Percentiles rank a stretch among this genome's conserved stretches.
These are phyloP conservation scores for Boleophthalmus pectinirostris DNA, from an alignment of 2,113 vertebrate genomes.

Conservation along the genomic window DNA sequence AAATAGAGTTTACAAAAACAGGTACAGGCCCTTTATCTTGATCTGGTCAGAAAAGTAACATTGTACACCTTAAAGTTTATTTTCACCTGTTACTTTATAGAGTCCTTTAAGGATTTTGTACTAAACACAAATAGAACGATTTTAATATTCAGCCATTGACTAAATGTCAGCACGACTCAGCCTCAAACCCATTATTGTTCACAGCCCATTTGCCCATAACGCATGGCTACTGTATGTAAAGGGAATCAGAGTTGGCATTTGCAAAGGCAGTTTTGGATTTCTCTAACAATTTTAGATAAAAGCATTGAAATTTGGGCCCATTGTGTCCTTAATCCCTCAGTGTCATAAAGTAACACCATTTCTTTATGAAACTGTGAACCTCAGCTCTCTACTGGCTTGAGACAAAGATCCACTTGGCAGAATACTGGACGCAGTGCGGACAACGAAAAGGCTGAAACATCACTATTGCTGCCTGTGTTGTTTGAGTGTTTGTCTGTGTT, in stretches of 20 bases:
- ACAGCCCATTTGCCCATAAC: too few species aligned
- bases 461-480: constrained; percentile 12
- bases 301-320: not conserved
- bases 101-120: not conserved
- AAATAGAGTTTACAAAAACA: too few species aligned
- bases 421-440: constrained; percentile 29
- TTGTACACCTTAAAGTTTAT: not conserved
- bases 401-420: constrained; percentile 30
- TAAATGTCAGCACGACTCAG: not conserved
- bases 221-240: not conserved
- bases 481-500: constrained; percentile 20
- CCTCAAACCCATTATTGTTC: not conserved
- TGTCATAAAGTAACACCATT: not conserved
- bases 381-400: constrained; percentile 22
- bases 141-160: not conserved
- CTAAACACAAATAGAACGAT: not conserved
- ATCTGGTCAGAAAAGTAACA: too few species aligned
- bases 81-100: not conserved
- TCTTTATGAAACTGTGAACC: not conserved
- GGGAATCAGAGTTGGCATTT: not conserved
- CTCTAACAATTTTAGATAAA: not conserved
- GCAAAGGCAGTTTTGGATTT: not conserved
- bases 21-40: too few species aligned
- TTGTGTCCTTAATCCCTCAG: not conserved
- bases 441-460: constrained; percentile 45